These are phyloP conservation scores for Lydus trimaculatus DNA, from an alignment of 2,888 invertebrate species.

Conservation along the genomic window DNA sequence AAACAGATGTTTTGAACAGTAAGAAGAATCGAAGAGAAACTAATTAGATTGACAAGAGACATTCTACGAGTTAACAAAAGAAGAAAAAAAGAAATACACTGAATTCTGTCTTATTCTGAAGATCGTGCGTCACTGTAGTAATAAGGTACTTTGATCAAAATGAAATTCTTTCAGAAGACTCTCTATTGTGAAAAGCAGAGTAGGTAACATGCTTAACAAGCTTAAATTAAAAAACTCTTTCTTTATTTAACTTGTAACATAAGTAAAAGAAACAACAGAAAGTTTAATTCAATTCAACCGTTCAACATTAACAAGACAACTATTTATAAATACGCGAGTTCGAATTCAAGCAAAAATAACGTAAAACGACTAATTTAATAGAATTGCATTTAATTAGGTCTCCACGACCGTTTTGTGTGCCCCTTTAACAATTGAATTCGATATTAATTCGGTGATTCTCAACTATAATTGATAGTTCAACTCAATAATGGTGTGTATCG, in stretches of 20 bases:
- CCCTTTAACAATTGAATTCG: not conserved
- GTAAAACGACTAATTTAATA: not conserved
- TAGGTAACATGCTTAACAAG: not conserved
- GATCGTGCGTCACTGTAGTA: not conserved
- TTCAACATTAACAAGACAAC: not conserved
- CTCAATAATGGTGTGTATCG: too few relatives aligned
- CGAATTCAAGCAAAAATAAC: not conserved
- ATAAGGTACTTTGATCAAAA: not conserved
- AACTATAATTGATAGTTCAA: not conserved
- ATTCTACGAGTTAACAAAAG: not conserved
- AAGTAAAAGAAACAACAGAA: not conserved
- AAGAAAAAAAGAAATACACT: too few relatives aligned
- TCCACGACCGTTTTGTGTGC: not conserved
- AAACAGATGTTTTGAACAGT: not conserved
- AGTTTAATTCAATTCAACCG: not conserved
- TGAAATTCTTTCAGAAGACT: not conserved
- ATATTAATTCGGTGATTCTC: not conserved
- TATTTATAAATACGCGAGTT: not conserved
- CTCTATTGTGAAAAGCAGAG: not conserved
- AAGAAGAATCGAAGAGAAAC: not conserved
- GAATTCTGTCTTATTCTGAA: not conserved
- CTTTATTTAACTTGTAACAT: not conserved
- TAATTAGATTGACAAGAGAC: not conserved
- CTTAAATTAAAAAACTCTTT: not conserved
- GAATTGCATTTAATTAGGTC: not conserved